Base-by-base conservation (phyloP, 2,888 invertebrate genomes). In the Calephelis perditalis region DNA sequence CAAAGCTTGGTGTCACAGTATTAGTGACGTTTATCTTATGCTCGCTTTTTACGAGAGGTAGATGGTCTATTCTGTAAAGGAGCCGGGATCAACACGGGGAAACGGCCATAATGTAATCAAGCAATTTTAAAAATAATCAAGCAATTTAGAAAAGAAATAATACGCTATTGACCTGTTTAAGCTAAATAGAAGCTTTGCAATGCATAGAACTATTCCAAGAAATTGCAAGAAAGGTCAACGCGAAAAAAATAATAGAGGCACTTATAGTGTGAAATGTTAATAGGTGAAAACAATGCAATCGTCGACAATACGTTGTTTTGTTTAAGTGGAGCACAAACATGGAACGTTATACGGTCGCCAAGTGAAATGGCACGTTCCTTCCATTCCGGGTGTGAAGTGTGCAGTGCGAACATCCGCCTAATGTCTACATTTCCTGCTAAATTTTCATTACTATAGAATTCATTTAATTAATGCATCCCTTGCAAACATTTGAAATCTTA, bases 331-430 rank as follows among this genome's bases (percentile, higher is more conserved):
- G 64, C 61, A 63, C 69, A 77, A 78, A 74, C 76, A 76, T 68
- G 76, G 72, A 26, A 52, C 74, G 75, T 78, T 79, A 79, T 75
- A 74, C 70, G 76, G 73, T 72, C 52, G 52, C 52, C 52, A 52
- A 52, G 79, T 77, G 75, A 77, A 81, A 81, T 74, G 79, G 79
- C 82, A 82, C 82, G 82, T 81, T 73, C 75, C 74, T 67, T 73
- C 78, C 78, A 75, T 79, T 81, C 77, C 35, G 73, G 73, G 75
- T 73, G 72, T 68, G 67, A 58, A 64, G 56, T 60, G 61, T 56
- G 49, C 60, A 61, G 59, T 6, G 10, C 2, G 35, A 35, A 52
- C 11, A 52, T 52, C 35, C 35, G 11, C 11, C 52, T 52, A 7
- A 35, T 7, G 11, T 35, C 11, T 35, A 52, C 35, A 52, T 35